Evolutionary conservation across 1,140 invertebrate genomes (phyloP).

Genomic region (Neotoxoptera formosana): DNA sequence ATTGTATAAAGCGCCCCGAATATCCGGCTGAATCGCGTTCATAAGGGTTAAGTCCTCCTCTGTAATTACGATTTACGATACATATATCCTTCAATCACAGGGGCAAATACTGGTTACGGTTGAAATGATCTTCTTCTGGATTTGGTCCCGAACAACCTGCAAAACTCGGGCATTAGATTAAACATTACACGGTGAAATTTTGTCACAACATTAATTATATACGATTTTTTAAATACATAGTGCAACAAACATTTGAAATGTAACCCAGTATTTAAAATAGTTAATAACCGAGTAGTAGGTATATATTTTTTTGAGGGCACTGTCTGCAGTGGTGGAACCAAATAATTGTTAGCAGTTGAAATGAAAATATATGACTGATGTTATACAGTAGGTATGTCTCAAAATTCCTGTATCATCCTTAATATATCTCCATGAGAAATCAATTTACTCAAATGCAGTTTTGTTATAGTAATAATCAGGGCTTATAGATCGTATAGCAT

Average conservation of each 20-base stretch:
- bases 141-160: neutral
- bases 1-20: constrained; percentile 23
- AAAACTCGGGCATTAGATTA: neutral
- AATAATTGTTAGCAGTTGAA: too few relatives aligned
- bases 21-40: constrained; percentile 19
- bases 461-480: too few relatives aligned
- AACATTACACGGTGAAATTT: neutral
- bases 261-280: neutral
- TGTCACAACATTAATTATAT: neutral
- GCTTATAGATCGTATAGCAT: too few relatives aligned
- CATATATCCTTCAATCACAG: constrained; percentile 31
- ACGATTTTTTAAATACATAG: neutral
- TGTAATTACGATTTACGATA: constrained; percentile 21
- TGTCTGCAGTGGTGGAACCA: too few relatives aligned
- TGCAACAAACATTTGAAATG: neutral
- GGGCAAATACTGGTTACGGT: neutral
- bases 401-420: too few relatives aligned
- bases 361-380: too few relatives aligned
- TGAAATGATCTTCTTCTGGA: constrained; percentile 7
- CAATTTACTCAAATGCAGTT: too few relatives aligned
- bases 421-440: too few relatives aligned
- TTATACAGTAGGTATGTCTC: too few relatives aligned
- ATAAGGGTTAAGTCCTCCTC: constrained; percentile 35
- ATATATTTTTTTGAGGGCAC: neutral
- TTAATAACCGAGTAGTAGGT: neutral